Evolutionary conservation across 2,797 vertebrate species (phyloP), one percentile per base, ranked within the genome.

Genomic region (Macroramphosus scolopax): DNA sequence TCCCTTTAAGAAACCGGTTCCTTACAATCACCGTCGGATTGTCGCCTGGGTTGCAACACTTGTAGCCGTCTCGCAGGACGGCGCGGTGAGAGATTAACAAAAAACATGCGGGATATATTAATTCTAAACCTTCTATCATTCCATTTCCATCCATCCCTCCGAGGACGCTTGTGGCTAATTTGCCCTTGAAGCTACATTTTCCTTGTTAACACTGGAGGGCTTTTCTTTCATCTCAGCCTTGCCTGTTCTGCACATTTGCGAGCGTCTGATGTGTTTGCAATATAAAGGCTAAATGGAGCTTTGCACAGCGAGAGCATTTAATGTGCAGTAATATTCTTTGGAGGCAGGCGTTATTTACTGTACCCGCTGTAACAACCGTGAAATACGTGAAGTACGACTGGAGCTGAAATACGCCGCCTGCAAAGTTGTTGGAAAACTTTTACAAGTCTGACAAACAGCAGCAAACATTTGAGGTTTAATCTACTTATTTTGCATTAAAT

Each of bases 161-260:
- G 81, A 78, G 83, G 72, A 86, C 25, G 82, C 80, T 83, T 47
- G 28, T 24, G 79, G 87, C 78, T 83, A 85, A 84, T 85, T 85
- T 78, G 77, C 53, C 78, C 81, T 81, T 78, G 74, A 81, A 88
- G 86, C 77, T 68, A 72, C 62, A 42, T 77, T 88, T 85, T 80
- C 64, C 68, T 72, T 87, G 65, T 84, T 78, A 81, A 72, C 68
- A 71, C 78, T 74, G 77, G 69, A 84, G 75, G 80, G 75, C 66
- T 76, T 87, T 77, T 57, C 81, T 85, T 88, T 88, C 77, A 85
- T 84, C 83, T 84, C 67, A 69, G 56, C 57, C 48, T 45, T 63
- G 56, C 68, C 71, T 55, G 55, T 55, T 25, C 54, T 74, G 72
- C 68, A 76, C 57, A 77, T 82, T 80, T 77, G 34, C 44, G 39